These are phyloP conservation scores for Mustela lutreola DNA, from an alignment of 2,113 vertebrate genomes.

Conservation along the genomic window DNA sequence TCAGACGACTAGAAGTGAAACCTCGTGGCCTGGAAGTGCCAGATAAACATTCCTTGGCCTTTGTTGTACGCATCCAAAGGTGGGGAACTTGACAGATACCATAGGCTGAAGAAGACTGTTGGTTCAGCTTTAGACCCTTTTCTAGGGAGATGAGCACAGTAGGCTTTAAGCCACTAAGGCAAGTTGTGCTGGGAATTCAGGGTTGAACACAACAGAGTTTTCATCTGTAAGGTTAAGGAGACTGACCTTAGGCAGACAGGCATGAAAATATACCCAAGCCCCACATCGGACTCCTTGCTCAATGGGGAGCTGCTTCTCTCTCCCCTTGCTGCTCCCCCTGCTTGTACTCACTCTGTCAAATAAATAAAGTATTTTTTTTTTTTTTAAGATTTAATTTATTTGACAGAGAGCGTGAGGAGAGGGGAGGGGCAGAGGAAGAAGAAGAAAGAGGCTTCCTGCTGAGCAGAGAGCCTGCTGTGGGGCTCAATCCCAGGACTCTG, in stretches of 20 bases:
- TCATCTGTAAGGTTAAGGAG: not conserved
- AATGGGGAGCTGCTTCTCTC: too few species aligned
- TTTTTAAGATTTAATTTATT: too few species aligned
- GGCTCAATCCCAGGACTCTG: too few species aligned
- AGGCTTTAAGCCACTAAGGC: not conserved
- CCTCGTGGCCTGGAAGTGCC: constrained; percentile 83
- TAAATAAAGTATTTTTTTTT: too few species aligned
- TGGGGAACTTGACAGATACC: constrained; percentile 78
- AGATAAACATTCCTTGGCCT: constrained; percentile 90
- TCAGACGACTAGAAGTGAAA: constrained; percentile 88
- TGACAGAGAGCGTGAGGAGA: too few species aligned
- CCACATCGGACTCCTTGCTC: too few species aligned
- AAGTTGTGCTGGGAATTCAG: not conserved
- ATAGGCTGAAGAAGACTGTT: not conserved
- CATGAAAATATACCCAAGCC: not conserved
- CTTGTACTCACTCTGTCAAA: too few species aligned
- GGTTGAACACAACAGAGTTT: not conserved
- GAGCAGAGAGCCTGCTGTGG: too few species aligned
- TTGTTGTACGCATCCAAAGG: constrained; percentile 93
- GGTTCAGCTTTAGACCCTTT: not conserved
- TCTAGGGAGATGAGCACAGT: not conserved
- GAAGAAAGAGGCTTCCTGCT: too few species aligned
- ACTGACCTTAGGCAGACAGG: not conserved
- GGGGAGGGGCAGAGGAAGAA: too few species aligned
- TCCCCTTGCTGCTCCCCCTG: too few species aligned